phyloP scores from a whole-genome alignment of 2,797 vertebrate species.

The Typhlichthys subterraneus region DNA sequence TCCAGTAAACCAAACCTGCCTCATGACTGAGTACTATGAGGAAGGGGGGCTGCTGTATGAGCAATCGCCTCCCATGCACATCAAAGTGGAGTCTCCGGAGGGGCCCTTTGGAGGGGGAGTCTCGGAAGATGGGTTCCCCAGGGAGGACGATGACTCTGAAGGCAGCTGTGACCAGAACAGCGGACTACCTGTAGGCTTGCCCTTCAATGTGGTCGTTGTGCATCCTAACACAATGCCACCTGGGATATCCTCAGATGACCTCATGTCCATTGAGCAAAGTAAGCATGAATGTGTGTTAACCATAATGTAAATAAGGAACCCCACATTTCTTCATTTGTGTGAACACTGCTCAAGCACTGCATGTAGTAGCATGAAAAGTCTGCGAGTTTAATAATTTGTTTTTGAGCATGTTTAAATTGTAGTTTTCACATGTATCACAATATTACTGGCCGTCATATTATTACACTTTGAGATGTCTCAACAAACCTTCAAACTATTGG shows the following conservation, averaged over 20 bases:
- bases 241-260: constrained; percentile 80
- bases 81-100: constrained; percentile 87
- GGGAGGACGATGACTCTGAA: constrained; percentile 83
- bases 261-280: constrained; percentile 82
- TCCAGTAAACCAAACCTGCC: constrained; percentile 72
- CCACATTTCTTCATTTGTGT: not conserved
- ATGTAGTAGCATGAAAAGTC: not conserved
- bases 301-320: not conserved
- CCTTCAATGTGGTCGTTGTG: constrained; percentile 85
- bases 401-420: too few species aligned
- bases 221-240: constrained; percentile 83
- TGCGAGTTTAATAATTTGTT: too few species aligned
- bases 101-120: constrained; percentile 79
- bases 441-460: too few species aligned
- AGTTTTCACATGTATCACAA: too few species aligned
- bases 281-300: constrained; percentile 44
- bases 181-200: constrained; percentile 75
- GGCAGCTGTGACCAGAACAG: constrained; percentile 80
- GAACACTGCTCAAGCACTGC: not conserved
- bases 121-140: constrained; percentile 83
- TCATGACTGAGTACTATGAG: constrained; percentile 86
- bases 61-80: constrained; percentile 87
- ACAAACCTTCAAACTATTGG: too few species aligned
- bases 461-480: too few species aligned
- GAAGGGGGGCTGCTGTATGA: constrained; percentile 85